Evolutionary conservation across 2,113 vertebrate species (phyloP).

Genomic region (Brachyistius frenatus): DNA sequence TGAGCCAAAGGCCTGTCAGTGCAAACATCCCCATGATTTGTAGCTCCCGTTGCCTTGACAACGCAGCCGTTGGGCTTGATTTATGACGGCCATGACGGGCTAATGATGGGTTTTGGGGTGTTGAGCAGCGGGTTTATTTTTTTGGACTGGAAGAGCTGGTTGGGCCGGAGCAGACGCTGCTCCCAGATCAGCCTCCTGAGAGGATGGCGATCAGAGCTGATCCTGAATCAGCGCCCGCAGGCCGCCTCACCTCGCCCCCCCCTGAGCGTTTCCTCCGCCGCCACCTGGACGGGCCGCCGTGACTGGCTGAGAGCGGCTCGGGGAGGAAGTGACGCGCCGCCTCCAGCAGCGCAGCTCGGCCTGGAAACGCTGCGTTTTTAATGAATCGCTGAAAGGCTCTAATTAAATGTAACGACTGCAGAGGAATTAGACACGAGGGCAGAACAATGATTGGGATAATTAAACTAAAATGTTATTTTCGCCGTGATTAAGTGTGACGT

Average conservation of each 20-base stretch:
- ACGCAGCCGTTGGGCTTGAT: constrained; percentile 68
- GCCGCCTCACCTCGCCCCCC: constrained; percentile 13
- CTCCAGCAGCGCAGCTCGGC: background rate
- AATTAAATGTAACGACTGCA: constrained; percentile 72
- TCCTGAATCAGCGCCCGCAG: constrained; percentile 52
- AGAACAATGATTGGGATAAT: constrained; percentile 64
- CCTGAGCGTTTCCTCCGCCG: constrained; percentile 46
- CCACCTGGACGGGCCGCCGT: constrained; percentile 75
- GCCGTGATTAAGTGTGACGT: background rate
- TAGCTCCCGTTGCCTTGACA: constrained; percentile 71
- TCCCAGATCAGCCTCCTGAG: constrained; percentile 36
- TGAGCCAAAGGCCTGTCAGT: constrained; percentile 17
- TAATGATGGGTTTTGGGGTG: constrained; percentile 76
- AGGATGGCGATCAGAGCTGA: constrained; percentile 8
- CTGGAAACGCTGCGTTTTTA: constrained; percentile 68
- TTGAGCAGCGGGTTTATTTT: constrained; percentile 60
- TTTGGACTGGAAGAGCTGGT: constrained; percentile 83
- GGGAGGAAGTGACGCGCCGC: constrained; percentile 49
- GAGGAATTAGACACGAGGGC: constrained; percentile 14
- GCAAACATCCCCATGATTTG: constrained; percentile 59
- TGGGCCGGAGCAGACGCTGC: background rate
- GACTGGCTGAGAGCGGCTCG: constrained; percentile 73
- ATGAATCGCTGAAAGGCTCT: constrained; percentile 71
- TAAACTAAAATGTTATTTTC: constrained; percentile 53
- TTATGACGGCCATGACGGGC: constrained; percentile 76